These are phyloP conservation scores for Pterocles burchelli DNA, from an alignment of 2,113 vertebrate species.

Conservation along the genomic window DNA sequence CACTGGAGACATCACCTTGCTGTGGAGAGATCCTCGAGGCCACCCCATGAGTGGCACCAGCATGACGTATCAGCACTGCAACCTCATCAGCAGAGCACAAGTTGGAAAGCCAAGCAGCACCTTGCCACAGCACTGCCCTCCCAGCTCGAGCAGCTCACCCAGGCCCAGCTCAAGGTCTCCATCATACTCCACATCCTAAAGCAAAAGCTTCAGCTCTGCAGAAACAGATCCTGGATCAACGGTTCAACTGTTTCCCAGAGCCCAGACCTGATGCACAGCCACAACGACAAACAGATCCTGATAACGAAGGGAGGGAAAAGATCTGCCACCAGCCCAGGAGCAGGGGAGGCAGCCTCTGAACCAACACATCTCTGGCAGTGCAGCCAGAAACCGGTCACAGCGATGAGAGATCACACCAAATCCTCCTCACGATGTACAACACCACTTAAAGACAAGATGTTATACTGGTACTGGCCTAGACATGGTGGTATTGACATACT, in stretches of 20 bases:
- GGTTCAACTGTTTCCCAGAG: background rate
- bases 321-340: background rate
- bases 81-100: background rate
- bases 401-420: background rate
- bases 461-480: background rate
- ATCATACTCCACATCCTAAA: background rate
- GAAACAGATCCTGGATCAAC: background rate
- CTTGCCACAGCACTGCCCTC: background rate
- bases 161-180: background rate
- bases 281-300: rapidly evolving
- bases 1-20: background rate
- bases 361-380: background rate
- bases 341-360: background rate
- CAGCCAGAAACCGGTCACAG: background rate
- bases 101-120: background rate
- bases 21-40: background rate
- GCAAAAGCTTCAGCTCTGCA: background rate
- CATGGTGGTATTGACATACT: background rate
- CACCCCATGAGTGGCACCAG: background rate
- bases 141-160: background rate
- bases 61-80: background rate
- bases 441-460: background rate
- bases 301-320: background rate
- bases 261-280: background rate
- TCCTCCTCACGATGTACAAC: background rate